These are phyloP conservation scores for Lypha dubia DNA, from an alignment of 2,888 invertebrate species.

Conservation along the genomic window DNA sequence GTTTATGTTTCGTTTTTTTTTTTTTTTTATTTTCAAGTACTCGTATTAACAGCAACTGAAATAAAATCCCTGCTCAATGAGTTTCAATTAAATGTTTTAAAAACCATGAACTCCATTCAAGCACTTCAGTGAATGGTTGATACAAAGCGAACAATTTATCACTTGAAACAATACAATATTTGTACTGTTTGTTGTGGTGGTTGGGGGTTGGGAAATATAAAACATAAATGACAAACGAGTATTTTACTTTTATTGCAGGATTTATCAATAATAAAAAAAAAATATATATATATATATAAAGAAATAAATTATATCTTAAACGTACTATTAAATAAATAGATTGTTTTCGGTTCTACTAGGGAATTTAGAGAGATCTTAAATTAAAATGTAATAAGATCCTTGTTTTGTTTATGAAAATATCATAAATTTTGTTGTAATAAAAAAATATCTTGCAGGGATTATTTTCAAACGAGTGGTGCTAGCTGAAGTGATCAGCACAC, in stretches of 20 bases:
- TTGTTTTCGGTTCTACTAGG: too few species aligned
- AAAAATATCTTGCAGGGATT: too few species aligned
- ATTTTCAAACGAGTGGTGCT: too few species aligned
- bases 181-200: neutral
- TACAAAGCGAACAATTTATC: constrained; percentile 28
- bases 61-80: constrained; percentile 40
- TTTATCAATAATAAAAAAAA: neutral
- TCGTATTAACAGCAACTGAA: constrained; percentile 28
- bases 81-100: constrained; percentile 48
- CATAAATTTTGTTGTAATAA: too few species aligned
- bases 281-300: neutral
- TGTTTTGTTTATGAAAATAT: too few species aligned
- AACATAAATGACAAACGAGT: neutral
- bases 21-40: too few species aligned
- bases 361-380: too few species aligned
- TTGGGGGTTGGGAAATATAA: neutral
- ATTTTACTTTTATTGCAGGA: neutral
- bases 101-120: constrained; percentile 33
- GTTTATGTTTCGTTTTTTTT: too few species aligned
- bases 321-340: too few species aligned
- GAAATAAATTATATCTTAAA: neutral
- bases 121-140: constrained; percentile 21
- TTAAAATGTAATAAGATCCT: too few species aligned
- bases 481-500: too few species aligned
- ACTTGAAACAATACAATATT: constrained; percentile 11